Evolutionary conservation across 2,888 invertebrate genomes (phyloP).

Genomic region (Trileptium ribeirensis): DNA sequence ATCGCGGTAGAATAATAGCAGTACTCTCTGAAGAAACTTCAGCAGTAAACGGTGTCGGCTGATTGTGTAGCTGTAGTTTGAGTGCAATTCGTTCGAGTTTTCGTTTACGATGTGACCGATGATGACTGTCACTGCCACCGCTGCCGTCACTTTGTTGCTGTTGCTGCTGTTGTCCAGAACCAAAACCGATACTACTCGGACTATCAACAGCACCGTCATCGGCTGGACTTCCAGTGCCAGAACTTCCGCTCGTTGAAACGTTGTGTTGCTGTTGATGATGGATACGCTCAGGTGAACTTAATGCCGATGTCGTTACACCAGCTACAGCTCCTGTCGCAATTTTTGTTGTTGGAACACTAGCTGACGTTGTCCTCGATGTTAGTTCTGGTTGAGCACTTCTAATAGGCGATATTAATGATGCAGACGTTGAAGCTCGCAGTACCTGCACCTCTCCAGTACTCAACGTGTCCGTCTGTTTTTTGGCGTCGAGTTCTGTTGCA

Average conservation of each 20-base stretch:
- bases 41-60: too few relatives aligned
- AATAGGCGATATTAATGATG: too few relatives aligned
- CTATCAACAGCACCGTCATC: not conserved
- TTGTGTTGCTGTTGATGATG: too few relatives aligned
- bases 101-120: not conserved
- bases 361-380: too few relatives aligned
- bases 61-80: not conserved
- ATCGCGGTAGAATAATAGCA: too few relatives aligned
- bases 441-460: too few relatives aligned
- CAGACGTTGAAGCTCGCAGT: too few relatives aligned
- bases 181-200: not conserved
- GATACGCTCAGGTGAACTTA: not conserved
- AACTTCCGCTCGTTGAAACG: not conserved
- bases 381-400: too few relatives aligned
- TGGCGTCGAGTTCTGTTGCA: too few relatives aligned
- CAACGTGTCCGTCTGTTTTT: too few relatives aligned
- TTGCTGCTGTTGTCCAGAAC: not conserved
- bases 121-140: not conserved
- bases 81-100: not conserved
- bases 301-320: not conserved
- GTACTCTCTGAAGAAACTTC: too few relatives aligned
- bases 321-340: not conserved
- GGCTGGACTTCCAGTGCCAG: not conserved
- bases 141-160: not conserved
- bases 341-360: too few relatives aligned